Evolutionary conservation across 2,113 vertebrate genomes (phyloP), one percentile per base, ranked within the genome.

Genomic region (Lutjanus erythropterus): DNA sequence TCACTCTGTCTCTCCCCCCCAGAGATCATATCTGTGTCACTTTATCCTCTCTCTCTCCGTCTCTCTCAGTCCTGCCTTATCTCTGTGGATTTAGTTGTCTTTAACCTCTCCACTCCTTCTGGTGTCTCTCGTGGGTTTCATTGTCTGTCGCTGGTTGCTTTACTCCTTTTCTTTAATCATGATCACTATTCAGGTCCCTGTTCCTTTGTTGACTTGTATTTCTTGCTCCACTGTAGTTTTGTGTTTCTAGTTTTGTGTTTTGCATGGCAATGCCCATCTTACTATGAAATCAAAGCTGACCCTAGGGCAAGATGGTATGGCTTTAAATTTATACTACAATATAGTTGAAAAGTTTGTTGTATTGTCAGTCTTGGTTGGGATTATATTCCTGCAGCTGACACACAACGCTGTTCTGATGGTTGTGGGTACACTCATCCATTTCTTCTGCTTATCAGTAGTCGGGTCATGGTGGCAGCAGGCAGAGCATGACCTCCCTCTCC

Each of bases 1-100:
- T 84, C 56, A 78, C 42, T 78, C n/a, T 27, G 23, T 56, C 27
- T 72, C 74, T 69, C 33, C 77, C 33, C 77, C 67, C 61, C 14
- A 16, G 73, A 82, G 81, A 86, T 83, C 49, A 61, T 80, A 80
- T 88, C 75, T 78, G 67, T 86, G 83, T 79, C 83, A 84, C 71
- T 75, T 81, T 29, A 75, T 66, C 59, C 78, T 33, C 55, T 56
- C 58, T 44, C 49, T 10, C 25, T 67, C 64, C 72, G 35, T 50
- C 29, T 66, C 23, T 39, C 31, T 53, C 49, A 76, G 6, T 56
- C 71, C 37, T 35, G 12, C n/a, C 56, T 69, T 46, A 80, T 82
- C 77, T 73, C 53, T 16, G 52, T 31, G 70, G 67, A 67, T 70
- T 78, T 73, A 23, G 29, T 68, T 81, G 61, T 66, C 44, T 67